Percentiles rank a stretch among this genome's conserved stretches.
phyloP scores from a whole-genome alignment of 1,140 invertebrate genomes.

The Polypedilum vanderplanki region DNA sequence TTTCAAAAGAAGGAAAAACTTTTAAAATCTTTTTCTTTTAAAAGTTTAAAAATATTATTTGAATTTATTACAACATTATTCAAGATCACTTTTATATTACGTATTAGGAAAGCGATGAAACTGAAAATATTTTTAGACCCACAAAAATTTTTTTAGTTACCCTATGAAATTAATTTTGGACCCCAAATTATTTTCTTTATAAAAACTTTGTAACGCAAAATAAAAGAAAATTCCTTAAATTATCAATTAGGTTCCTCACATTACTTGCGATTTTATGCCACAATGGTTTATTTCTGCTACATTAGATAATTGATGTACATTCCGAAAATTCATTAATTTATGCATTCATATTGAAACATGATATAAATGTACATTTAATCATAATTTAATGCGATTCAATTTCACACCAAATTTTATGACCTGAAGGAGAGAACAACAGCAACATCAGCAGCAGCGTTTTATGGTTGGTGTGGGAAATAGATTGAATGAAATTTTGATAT shows the following conservation, averaged over 20 bases:
- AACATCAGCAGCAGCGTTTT: neutral
- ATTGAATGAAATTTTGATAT: conserved; percentile 22
- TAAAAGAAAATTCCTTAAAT: too few relatives aligned
- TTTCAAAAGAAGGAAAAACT: too few relatives aligned
- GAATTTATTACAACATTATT: too few relatives aligned
- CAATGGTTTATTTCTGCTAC: neutral
- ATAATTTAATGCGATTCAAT: conserved; percentile 18
- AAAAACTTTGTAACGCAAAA: too few relatives aligned
- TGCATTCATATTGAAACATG: conserved; percentile 19
- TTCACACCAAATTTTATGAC: conserved; percentile 17
- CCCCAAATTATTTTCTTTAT: too few relatives aligned
- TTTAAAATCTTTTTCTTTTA: too few relatives aligned
- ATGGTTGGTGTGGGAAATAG: neutral
- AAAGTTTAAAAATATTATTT: too few relatives aligned
- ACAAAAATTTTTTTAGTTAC: too few relatives aligned
- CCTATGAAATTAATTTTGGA: too few relatives aligned
- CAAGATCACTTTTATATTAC: too few relatives aligned
- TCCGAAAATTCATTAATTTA: conserved; percentile 20
- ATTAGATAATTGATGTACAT: conserved; percentile 15
- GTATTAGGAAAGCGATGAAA: too few relatives aligned
- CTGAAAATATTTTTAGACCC: too few relatives aligned
- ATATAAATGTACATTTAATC: conserved; percentile 13
- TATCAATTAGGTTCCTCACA: neutral
- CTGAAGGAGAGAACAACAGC: neutral
- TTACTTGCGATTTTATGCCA: neutral